These are phyloP conservation scores for Nestor notabilis DNA, from an alignment of 2,113 vertebrate species.

Conservation along the genomic window DNA sequence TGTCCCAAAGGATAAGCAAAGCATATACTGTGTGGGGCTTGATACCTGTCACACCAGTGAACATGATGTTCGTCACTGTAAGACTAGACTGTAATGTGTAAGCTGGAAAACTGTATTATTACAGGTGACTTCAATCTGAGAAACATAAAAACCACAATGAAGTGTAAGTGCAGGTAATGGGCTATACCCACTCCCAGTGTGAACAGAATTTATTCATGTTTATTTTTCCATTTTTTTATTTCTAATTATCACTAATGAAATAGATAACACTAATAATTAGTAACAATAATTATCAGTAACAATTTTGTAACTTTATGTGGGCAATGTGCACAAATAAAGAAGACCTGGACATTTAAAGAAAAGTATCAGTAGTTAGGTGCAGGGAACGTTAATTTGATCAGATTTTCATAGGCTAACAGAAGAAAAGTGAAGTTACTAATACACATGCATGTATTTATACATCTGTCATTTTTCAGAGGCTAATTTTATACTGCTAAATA, in stretches of 20 bases:
- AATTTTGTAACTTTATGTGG: neutral
- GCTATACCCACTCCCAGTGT: neutral
- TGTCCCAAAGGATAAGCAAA: neutral
- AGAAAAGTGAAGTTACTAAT: neutral
- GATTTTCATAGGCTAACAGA: neutral
- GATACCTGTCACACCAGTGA: neutral
- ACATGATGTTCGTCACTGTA: neutral
- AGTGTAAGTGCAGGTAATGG: neutral
- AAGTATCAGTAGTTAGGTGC: neutral
- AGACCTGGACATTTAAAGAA: neutral
- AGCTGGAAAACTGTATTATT: neutral
- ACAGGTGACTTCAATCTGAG: neutral
- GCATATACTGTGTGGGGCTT: neutral
- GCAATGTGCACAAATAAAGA: neutral
- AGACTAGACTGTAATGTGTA: neutral
- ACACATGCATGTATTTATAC: rapidly evolving
- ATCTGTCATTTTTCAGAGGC: neutral
- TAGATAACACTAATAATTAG: neutral
- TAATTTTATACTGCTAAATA: neutral
- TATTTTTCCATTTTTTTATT: neutral
- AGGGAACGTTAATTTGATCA: neutral
- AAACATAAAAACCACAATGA: neutral
- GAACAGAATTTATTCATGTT: neutral
- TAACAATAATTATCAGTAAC: neutral
- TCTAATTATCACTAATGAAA: neutral